Evolutionary conservation across 2,888 invertebrate genomes (phyloP), one percentile per base, ranked within the genome.

Genomic region (Trissoscelio sp.): DNA sequence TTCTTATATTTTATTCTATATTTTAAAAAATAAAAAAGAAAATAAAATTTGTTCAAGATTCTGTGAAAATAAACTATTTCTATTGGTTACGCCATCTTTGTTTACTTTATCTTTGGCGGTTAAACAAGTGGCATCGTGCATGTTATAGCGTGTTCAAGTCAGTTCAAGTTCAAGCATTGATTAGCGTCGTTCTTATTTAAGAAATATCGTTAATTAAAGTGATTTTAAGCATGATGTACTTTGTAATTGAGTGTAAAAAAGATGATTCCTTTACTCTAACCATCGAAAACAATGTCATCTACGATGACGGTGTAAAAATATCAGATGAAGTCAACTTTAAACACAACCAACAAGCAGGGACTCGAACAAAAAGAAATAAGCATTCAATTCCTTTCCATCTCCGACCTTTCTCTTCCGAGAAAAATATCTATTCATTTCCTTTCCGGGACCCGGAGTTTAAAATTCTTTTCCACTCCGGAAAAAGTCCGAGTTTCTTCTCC

Each of bases 241-340:
- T 62, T 46, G 46, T 62, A 62, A 62, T 62, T 12, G 18, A 62
- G 1, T 62, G 48, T 14, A 46, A 46, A 14, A 6, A 48, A 5
- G 62, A 62, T 62, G 34, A 62, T 34, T 62, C 62, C 1, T n/a
- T 60, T 5, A 44, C 31, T 44, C 16, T 60, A 11, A 42, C 42
- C 7, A 42, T 39, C 9, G 24, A 58, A 58, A 24, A 42, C 0
- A 39, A 42, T 42, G 58, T 58, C 14, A 42, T 58, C n/a, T 57
- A 7, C 34, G 58, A 58, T 58, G 42, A 42, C n/a, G 42, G 42
- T 9, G 58, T 58, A n/a, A 58, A 58, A 58, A 24, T 42, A 24
- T 42, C 42, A 0, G 58, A 58, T 14, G 14, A 58, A 58, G 58
- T 58, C 3, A 58, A 39, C 22, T 58, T 58, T 24, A 44, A 60